These are phyloP conservation scores for Bufotes viridis DNA, from an alignment of 2,797 vertebrate species.

Conservation along the genomic window DNA sequence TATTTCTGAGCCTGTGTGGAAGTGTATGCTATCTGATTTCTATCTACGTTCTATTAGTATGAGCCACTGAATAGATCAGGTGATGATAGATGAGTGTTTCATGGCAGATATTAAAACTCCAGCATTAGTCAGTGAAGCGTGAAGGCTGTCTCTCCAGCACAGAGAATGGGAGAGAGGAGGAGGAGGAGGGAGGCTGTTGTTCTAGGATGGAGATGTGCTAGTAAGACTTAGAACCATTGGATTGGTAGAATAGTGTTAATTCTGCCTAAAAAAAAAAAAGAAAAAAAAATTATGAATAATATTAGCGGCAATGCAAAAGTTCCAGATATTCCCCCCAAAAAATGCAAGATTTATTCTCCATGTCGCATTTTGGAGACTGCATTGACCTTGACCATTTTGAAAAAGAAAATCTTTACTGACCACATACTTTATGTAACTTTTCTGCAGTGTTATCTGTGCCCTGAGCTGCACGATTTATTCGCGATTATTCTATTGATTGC, in stretches of 20 bases:
- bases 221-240: conserved; percentile 26
- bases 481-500: no score
- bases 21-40: conserved; percentile 54
- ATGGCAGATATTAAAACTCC: conserved; percentile 59
- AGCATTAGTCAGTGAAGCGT: conserved; percentile 49
- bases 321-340: background rate
- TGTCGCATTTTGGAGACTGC: background rate
- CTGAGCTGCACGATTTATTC: background rate
- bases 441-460: background rate
- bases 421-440: background rate
- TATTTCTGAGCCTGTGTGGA: conserved; percentile 47
- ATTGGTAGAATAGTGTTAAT: background rate
- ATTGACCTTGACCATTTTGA: background rate
- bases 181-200: conserved; percentile 28
- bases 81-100: conserved; percentile 57
- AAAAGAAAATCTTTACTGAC: background rate
- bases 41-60: conserved; percentile 56
- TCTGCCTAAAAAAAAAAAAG: background rate
- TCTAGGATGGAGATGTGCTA: conserved; percentile 35
- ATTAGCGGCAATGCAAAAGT: background rate
- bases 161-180: conserved; percentile 40
- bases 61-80: conserved; percentile 54
- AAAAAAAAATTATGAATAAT: background rate
- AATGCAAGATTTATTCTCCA: background rate
- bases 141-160: conserved; percentile 51